Evolutionary conservation across 2,113 vertebrate genomes (phyloP).

Genomic region (Macrotus californicus): DNA sequence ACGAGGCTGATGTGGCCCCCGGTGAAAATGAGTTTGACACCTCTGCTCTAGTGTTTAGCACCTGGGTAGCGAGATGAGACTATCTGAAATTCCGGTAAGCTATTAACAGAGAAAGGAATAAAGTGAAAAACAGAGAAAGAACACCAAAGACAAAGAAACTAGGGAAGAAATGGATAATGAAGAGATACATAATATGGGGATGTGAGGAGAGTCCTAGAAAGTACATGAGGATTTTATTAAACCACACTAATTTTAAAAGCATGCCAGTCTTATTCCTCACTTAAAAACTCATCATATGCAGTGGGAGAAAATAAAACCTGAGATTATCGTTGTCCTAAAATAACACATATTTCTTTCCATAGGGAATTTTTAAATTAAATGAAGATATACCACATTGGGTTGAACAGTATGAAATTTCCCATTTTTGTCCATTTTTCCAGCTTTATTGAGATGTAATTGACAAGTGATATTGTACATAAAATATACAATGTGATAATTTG

Average conservation of each 20-base stretch:
- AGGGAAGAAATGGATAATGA: background rate
- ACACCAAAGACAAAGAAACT: background rate
- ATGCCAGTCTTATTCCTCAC: background rate
- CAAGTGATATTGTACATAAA: background rate
- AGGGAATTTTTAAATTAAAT: background rate
- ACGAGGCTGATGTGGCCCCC: too few relatives aligned
- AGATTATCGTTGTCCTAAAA: constrained; percentile 12
- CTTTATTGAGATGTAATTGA: background rate
- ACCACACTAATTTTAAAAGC: background rate
- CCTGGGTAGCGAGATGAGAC: background rate
- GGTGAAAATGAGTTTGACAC: too few relatives aligned
- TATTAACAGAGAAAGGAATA: background rate
- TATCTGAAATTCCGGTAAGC: background rate
- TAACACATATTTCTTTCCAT: background rate
- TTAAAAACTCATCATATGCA: background rate
- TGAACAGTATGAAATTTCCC: background rate
- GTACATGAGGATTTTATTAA: background rate
- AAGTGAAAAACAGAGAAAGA: background rate
- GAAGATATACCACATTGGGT: background rate
- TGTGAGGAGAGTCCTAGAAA: background rate
- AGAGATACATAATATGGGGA: background rate
- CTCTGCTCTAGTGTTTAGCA: background rate
- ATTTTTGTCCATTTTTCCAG: background rate
- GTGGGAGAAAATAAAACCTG: background rate
- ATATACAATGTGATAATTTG: background rate